phyloP scores from a whole-genome alignment of 2,113 vertebrate species.

The Dascyllus trimaculatus region DNA sequence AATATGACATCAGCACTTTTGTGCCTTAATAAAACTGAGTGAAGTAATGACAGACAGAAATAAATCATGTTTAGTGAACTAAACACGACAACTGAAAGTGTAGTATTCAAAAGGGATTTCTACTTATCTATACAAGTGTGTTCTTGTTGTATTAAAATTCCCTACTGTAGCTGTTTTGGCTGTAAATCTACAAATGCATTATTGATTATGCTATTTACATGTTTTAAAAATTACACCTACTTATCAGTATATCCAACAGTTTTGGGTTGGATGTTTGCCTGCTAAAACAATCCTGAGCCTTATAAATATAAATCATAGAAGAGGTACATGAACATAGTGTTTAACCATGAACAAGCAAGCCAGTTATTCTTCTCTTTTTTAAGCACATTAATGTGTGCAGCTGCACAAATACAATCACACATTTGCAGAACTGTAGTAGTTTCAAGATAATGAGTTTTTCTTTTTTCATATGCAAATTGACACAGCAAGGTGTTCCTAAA shows the following conservation, averaged over 20 bases:
- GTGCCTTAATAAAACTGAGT: neutral
- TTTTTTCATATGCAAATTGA: slow-evolving; percentile 22
- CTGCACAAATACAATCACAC: neutral
- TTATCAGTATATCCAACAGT: slow-evolving; percentile 1
- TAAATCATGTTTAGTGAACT: neutral
- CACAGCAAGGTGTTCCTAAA: slow-evolving; percentile 3
- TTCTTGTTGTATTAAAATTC: neutral
- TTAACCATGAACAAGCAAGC: neutral
- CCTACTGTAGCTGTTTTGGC: neutral
- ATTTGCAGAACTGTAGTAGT: neutral
- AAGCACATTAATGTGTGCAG: neutral
- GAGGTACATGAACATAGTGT: neutral
- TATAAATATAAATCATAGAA: slow-evolving; percentile 14
- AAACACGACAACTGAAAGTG: neutral
- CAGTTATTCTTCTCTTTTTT: neutral
- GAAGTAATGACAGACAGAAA: neutral
- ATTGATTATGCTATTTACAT: slow-evolving; percentile 42
- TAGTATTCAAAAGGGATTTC: neutral
- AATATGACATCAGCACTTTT: neutral
- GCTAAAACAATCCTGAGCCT: neutral
- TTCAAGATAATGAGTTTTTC: slow-evolving; percentile 1
- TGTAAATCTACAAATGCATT: slow-evolving; percentile 26
- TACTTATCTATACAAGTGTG: neutral
- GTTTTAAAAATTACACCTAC: slow-evolving; percentile 16
- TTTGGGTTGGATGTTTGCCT: slow-evolving; percentile 2